Conservation (phyloP, 2,797 vertebrate species). For the Anisognathus igniventris region DNA sequence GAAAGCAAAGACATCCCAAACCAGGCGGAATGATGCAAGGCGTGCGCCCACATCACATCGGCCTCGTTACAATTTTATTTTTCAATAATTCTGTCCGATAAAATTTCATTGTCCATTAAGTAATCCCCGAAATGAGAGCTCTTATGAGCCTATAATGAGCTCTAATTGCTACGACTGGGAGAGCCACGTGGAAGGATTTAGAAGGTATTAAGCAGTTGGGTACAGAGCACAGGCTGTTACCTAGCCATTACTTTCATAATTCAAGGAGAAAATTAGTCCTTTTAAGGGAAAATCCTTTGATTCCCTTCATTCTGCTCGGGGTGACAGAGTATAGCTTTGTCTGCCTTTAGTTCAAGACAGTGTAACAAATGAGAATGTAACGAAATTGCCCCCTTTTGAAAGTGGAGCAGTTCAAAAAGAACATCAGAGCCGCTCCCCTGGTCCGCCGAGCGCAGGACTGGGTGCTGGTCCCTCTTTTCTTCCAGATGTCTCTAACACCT, state of each 20-base stretch:
- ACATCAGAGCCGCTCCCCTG: conserved; percentile 62
- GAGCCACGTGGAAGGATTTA: conserved; percentile 99
- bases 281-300: conserved; percentile 93
- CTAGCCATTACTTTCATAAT: conserved; percentile 98
- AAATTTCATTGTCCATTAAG: conserved; percentile 97
- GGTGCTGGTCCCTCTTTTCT: conserved; percentile 24
- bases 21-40: conserved; percentile 85
- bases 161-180: conserved; percentile 95
- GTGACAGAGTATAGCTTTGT: conserved; percentile 83
- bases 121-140: conserved; percentile 97
- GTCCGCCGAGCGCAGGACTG: background rate
- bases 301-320: conserved; percentile 87
- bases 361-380: conserved; percentile 80
- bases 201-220: conserved; percentile 94
- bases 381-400: conserved; percentile 75
- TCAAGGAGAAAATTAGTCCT: conserved; percentile 99
- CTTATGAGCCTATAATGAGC: conserved; percentile 99
- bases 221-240: conserved; percentile 98
- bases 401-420: conserved; percentile 69
- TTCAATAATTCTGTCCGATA: conserved; percentile 95
- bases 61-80: conserved; percentile 86
- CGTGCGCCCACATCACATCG: conserved; percentile 82
- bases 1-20: conserved; percentile 66
- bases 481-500: conserved; percentile 43
- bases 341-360: conserved; percentile 77